Conservation (phyloP, 2,888 invertebrate genomes). For the Amiota communis region DNA sequence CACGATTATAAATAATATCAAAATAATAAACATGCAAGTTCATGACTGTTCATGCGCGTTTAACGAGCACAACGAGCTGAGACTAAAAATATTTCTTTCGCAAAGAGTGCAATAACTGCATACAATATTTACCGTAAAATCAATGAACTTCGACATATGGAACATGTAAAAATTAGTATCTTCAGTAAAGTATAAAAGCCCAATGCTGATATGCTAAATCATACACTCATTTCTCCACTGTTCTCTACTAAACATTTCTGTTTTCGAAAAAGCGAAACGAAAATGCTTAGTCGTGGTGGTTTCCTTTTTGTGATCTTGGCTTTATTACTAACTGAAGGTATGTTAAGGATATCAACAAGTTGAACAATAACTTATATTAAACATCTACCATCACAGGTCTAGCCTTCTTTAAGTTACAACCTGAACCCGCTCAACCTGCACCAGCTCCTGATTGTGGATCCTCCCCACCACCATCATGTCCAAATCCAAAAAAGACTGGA, state of each 20-base stretch:
- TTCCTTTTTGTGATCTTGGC: neutral
- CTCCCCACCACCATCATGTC: neutral
- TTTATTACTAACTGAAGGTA: neutral
- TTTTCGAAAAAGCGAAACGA: neutral
- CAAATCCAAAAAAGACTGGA: neutral
- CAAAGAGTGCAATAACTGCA: neutral
- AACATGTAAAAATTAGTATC: neutral
- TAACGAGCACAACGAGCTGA: too few relatives aligned
- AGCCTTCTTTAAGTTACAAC: too few relatives aligned
- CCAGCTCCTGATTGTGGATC: neutral
- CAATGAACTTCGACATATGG: constrained; percentile 3
- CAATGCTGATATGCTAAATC: neutral
- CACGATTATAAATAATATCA: too few relatives aligned
- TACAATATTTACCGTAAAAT: neutral
- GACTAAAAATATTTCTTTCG: neutral
- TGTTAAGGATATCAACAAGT: neutral
- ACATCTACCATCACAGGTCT: neutral
- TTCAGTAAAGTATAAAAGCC: neutral
- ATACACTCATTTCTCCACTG: neutral
- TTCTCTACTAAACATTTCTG: neutral
- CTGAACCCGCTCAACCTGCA: too few relatives aligned
- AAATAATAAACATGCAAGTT: neutral
- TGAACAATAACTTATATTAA: neutral
- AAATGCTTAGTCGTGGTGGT: neutral
- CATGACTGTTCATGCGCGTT: constrained; percentile 2